Evolutionary conservation across 1,140 invertebrate species (phyloP), one percentile per base, ranked within the genome.

Genomic region (Drosophila navojoa): DNA sequence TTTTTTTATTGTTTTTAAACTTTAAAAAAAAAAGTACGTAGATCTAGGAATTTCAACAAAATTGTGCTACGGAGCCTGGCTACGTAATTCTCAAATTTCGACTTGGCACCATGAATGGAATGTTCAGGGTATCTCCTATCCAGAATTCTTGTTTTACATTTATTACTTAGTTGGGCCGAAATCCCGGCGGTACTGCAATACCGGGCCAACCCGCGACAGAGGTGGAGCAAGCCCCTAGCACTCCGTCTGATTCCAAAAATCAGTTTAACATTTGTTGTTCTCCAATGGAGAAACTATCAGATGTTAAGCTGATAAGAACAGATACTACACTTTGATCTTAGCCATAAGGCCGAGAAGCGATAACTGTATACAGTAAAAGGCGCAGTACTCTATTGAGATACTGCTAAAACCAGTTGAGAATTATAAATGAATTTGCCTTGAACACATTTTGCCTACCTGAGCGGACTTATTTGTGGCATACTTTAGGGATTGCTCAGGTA

Each of bases 251-350:
- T 92, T 40, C 52, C 52, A 93, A 93, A 93, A 93, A 93, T 92
- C 92, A 93, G 92, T 91, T 93, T 93, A 93, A 94, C 93, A 93
- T 93, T 92, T 93, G 92, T 79, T 80, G 92, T 90, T 90, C 87
- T 92, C 90, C 93, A 71, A 93, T 94, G 92, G 90, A 90, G 89
- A 91, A 91, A 92, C 93, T 94, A 94, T 93, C 93, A 94, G 93
- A 94, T 93, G 93, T 94, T 94, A 93, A 94, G 93, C 93, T 93
- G 92, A 94, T 94, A 94, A 94, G 93, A 94, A 94, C 93, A 94
- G 93, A 94, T 92, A 93, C 92, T 93, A 92, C 92, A 73, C 40
- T 81, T 49, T 57, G 59, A 76, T 71, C 77, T 93, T 92, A 92
- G 92, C 92, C 91, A 91, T 90, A 90, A 90, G 92, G 91, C 90